Percentiles rank a stretch among this genome's conserved stretches.
Evolutionary conservation across 1,140 invertebrate genomes (phyloP).

Genomic region (Adelges cooleyi): DNA sequence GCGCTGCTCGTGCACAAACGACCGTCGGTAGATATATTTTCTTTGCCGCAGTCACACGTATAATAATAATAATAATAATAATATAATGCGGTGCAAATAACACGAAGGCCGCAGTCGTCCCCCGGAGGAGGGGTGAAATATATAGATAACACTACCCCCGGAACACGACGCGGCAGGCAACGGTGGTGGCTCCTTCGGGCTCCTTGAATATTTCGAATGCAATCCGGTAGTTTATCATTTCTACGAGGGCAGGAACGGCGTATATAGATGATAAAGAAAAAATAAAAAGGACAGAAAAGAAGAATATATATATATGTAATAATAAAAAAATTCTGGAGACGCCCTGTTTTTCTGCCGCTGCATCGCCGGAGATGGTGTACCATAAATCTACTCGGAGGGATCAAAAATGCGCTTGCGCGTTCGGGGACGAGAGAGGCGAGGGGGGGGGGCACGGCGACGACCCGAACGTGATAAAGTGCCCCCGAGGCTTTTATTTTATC

Average conservation of each 20-base stretch:
- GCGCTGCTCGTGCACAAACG: conserved; percentile 8
- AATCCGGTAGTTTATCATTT: conserved; percentile 25
- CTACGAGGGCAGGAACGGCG: not conserved
- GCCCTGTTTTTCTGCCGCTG: conserved; percentile 6
- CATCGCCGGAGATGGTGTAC: not conserved
- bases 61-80: too few species aligned
- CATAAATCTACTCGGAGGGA: conserved; percentile 6
- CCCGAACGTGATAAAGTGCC: conserved; percentile 22
- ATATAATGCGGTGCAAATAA: conserved; percentile 21
- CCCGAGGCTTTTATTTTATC: conserved; percentile 27
- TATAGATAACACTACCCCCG: not conserved
- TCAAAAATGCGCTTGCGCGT: conserved; percentile 15
- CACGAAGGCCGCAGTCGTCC: not conserved
- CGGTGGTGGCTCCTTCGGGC: too few species aligned
- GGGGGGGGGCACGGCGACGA: not conserved
- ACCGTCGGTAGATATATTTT: not conserved
- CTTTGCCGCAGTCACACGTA: not conserved
- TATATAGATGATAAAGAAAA: conserved; percentile 8
- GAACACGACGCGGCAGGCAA: not conserved
- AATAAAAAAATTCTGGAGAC: conserved; percentile 8
- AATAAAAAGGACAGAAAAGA: not conserved
- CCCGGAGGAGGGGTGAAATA: not conserved
- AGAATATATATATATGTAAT: not conserved
- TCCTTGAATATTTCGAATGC: conserved; percentile 26
- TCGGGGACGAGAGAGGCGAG: not conserved